Base-by-base conservation (phyloP, 2,888 invertebrate species). In the Notodonta dromedarius region DNA sequence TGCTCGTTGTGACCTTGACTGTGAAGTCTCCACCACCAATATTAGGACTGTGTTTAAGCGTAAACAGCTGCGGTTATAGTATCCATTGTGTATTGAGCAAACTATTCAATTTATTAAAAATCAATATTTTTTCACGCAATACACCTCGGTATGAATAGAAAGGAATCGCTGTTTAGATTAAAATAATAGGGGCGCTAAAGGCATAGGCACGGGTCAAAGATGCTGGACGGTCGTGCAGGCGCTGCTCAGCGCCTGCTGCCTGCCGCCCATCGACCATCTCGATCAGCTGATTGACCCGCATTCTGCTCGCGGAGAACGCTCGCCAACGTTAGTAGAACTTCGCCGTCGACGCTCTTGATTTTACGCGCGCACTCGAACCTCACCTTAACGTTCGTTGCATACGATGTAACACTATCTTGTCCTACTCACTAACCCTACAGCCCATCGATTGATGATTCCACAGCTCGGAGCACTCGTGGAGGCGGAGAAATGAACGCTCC, bases 401-500 rank as follows among this genome's bases (percentile, higher is more conserved):
- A 64, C 58, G 62, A 70, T 74, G 73, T 42, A 55, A 11, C 39
- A 56, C 74, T 70, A 65, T 77, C 78, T 76, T 77, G 63, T 83
- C 87, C 82, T 83, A 77, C 79, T 78, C 87, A 90, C 93, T 92
- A 91, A 93, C 93, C 90, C 91, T 93, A 92, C 80, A 91, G 89
- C 87, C 89, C 80, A 87, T 94, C 90, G 95, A 95, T 89, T 88
- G 88, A 87, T 90, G 88, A 92, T 95, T 95, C 84, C 95, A 94
- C 95, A 95, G 95, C 91, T 95, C 95, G 89, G 95, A 95, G 94
- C 96, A 97, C 95, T 94, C 95, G 95, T 90, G 97, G 96, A 87
- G 97, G 95, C 85, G 97, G 94, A 93, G 96, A 94, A 90, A 97
- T 96, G 94, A 97, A 82, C 96, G 97, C 74, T 97, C 97, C 89